phyloP scores from a whole-genome alignment of 2,113 vertebrate genomes.

The Phoxinus phoxinus region DNA sequence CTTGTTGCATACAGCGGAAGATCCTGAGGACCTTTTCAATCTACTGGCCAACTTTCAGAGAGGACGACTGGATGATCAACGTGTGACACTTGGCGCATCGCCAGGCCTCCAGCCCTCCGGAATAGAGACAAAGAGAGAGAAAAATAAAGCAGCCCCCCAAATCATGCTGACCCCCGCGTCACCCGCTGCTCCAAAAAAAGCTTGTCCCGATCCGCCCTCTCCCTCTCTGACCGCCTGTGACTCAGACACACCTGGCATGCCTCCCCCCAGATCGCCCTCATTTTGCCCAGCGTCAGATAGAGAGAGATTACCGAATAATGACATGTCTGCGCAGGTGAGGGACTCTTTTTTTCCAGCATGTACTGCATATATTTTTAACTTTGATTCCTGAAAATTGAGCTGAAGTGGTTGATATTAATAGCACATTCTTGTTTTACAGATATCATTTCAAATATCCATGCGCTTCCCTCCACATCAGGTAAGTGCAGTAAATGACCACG shows the following conservation, averaged over 20 bases:
- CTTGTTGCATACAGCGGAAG: conserved; percentile 54
- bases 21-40: conserved; percentile 81
- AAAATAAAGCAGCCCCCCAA: conserved; percentile 27
- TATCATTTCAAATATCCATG: conserved; percentile 72
- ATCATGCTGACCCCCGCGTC: conserved; percentile 33
- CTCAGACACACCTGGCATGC: background rate
- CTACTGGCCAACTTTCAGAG: conserved; percentile 80
- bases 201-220: conserved; percentile 32
- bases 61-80: conserved; percentile 82
- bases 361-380: background rate
- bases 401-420: background rate
- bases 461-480: conserved; percentile 68
- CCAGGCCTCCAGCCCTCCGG: conserved; percentile 73
- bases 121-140: background rate
- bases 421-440: conserved; percentile 46
- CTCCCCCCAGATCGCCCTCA: conserved; percentile 64
- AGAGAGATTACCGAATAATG: conserved; percentile 47
- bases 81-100: conserved; percentile 73
- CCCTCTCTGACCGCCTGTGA: conserved; percentile 32
- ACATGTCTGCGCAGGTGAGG: conserved; percentile 64
- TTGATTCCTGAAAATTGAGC: background rate
- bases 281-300: conserved; percentile 58
- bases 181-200: conserved; percentile 18
- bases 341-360: background rate
- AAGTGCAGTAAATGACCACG: conserved; percentile 53